Conservation (phyloP, 1,140 invertebrate species). For the Pomacea maculata region DNA sequence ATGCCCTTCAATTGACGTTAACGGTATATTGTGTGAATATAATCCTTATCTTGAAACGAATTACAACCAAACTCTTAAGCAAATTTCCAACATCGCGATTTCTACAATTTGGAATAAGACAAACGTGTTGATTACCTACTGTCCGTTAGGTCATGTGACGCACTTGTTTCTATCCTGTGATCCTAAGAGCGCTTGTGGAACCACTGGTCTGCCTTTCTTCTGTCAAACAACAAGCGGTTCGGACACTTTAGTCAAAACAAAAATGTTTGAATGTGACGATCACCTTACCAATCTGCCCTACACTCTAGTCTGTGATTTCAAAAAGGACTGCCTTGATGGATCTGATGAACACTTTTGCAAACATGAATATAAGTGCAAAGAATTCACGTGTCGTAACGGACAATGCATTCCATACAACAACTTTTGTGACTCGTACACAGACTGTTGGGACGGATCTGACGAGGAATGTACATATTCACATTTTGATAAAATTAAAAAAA, state of each 20-base stretch:
- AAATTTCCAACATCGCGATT: background rate
- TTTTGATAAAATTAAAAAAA: too few relatives aligned
- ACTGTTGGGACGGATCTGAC: slow-evolving; percentile 18
- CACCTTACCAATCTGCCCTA: background rate
- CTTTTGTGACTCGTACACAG: background rate
- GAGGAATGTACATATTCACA: background rate
- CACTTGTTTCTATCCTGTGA: slow-evolving; percentile 13
- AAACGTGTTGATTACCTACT: background rate
- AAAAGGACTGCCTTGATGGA: slow-evolving; percentile 11
- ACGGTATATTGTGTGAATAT: slow-evolving; percentile 7
- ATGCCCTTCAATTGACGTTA: background rate
- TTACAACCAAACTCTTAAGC: too few relatives aligned
- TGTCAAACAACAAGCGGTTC: background rate
- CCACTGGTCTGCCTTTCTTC: background rate
- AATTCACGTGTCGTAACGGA: background rate
- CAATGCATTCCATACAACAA: background rate
- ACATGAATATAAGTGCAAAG: background rate
- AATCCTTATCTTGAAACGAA: background rate
- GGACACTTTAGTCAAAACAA: background rate
- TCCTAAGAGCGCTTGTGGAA: slow-evolving; percentile 1
- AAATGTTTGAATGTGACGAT: slow-evolving; percentile 7
- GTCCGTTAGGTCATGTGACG: background rate
- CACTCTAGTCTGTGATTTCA: slow-evolving; percentile 19
- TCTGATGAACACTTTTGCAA: slow-evolving; percentile 13
- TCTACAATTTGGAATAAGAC: background rate